Percentiles rank a stretch among this genome's conserved stretches.
Evolutionary conservation across 23 tunicate species (phyloP).

Genomic region (Corella eumyota): DNA sequence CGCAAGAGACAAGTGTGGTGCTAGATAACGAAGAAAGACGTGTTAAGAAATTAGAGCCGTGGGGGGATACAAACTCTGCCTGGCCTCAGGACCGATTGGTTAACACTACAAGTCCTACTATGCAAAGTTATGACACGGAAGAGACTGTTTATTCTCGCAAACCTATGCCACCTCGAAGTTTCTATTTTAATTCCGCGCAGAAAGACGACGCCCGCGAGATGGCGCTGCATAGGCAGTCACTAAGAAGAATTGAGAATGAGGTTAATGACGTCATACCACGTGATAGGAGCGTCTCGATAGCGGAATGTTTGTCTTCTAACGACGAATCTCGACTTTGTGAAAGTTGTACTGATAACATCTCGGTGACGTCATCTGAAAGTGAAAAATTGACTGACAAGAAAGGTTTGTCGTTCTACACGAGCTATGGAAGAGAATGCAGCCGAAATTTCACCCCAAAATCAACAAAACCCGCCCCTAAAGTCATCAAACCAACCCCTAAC

Average conservation of each 20-base stretch:
- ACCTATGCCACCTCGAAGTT: slow-evolving; percentile 31
- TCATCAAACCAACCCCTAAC: too few species aligned
- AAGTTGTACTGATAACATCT: not conserved
- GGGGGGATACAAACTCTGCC: too few species aligned
- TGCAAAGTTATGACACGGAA: too few species aligned
- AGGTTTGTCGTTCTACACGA: too few species aligned
- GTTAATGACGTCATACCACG: not conserved
- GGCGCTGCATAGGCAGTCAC: too few species aligned
- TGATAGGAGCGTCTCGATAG: too few species aligned
- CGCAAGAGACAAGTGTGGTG: not conserved
- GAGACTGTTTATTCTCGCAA: too few species aligned
- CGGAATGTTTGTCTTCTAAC: too few species aligned
- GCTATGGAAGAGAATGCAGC: not conserved
- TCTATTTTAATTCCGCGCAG: slow-evolving; percentile 25
- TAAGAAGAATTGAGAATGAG: not conserved
- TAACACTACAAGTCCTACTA: too few species aligned
- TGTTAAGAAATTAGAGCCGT: too few species aligned
- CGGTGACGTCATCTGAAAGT: not conserved
- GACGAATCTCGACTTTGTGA: not conserved
- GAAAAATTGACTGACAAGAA: slow-evolving; percentile 6
- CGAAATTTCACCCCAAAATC: not conserved
- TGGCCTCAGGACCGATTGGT: too few species aligned
- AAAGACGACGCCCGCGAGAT: not conserved
- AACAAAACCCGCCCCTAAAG: not conserved
- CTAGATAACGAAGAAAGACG: too few species aligned